Conservation (phyloP, 2,888 invertebrate genomes). For the Ditula angustiorana region DNA sequence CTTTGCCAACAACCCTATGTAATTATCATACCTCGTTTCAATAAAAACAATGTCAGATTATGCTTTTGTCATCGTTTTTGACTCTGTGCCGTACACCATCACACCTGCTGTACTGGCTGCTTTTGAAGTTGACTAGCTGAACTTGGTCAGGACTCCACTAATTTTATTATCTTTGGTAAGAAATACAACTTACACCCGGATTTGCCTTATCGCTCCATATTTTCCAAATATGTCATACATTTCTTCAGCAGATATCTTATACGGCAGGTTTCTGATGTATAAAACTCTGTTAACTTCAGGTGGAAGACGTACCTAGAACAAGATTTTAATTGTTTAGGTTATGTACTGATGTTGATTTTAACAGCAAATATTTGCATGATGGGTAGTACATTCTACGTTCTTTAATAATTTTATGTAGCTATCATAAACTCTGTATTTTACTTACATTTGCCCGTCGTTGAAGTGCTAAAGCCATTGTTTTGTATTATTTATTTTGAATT, state of each 20-base stretch:
- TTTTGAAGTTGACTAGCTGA: no score
- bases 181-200: conserved; percentile 92
- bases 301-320: conserved; percentile 95
- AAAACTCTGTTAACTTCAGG: conserved; percentile 99
- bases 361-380: background rate
- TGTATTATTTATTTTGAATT: background rate
- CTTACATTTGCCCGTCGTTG: conserved; percentile 91
- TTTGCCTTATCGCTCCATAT: conserved; percentile 99
- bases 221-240: conserved; percentile 99
- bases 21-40: no score
- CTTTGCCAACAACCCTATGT: no score
- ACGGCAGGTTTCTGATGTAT: conserved; percentile 98
- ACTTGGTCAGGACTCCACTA: no score
- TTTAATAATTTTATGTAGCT: no score
- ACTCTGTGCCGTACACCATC: no score
- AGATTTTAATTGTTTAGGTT: conserved; percentile 32
- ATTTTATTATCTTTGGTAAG: no score
- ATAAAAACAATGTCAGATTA: no score
- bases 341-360: background rate
- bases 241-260: conserved; percentile 99
- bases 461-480: conserved; percentile 88
- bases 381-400: background rate
- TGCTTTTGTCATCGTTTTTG: no score
- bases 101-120: no score
- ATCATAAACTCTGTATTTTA: no score